These are phyloP conservation scores for Caradrina clavipalpis DNA, from an alignment of 2,888 invertebrate genomes.

Conservation along the genomic window DNA sequence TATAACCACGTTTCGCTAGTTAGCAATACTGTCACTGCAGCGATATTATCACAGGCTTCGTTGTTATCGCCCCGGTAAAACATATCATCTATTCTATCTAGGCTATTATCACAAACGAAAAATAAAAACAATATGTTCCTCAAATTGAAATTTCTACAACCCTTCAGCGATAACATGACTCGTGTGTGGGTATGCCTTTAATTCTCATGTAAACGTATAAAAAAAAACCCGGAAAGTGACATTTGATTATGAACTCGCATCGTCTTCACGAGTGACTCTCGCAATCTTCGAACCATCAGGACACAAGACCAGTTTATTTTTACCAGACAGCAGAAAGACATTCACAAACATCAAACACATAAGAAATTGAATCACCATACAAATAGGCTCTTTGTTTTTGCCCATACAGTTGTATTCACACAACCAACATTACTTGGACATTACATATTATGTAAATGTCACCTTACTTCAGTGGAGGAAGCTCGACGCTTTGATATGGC, in stretches of 20 bases:
- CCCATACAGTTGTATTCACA: conserved; percentile 22
- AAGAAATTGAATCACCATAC: conserved; percentile 39
- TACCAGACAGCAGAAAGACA: conserved; percentile 5
- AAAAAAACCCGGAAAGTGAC: too few species aligned
- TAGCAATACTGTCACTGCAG: too few species aligned
- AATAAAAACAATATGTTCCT: too few species aligned
- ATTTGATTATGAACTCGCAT: neutral
- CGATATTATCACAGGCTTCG: too few species aligned
- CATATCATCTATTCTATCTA: too few species aligned
- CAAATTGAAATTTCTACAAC: too few species aligned
- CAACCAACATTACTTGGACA: conserved; percentile 14
- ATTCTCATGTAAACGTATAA: too few species aligned
- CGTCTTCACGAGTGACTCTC: neutral
- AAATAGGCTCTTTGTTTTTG: conserved; percentile 33
- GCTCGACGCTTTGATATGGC: conserved; percentile 23
- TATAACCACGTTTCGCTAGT: too few species aligned
- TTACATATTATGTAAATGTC: conserved; percentile 46
- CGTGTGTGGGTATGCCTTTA: too few species aligned
- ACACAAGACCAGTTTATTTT: conserved; percentile 1
- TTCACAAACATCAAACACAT: conserved; percentile 16
- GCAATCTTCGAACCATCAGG: neutral
- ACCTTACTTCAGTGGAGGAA: conserved; percentile 21
- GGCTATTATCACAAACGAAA: too few species aligned
- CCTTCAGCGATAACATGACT: too few species aligned
- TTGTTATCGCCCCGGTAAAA: too few species aligned